Conservation (phyloP, 2,797 vertebrate species). For the Danio kyathit region DNA sequence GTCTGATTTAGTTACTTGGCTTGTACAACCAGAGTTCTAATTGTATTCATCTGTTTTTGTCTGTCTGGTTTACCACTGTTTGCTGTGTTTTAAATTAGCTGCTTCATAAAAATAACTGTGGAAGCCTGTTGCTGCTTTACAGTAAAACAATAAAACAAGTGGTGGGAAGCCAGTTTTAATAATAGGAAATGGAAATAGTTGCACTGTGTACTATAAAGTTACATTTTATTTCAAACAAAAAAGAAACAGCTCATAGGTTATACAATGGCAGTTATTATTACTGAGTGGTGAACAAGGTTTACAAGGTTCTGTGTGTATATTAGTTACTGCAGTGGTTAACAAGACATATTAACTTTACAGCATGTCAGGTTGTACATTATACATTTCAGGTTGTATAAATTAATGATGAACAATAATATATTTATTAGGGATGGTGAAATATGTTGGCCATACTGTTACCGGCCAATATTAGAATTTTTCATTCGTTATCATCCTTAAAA, state of each 20-base stretch:
- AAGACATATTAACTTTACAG: neutral
- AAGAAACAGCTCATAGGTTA: neutral
- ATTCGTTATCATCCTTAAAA: too few relatives aligned
- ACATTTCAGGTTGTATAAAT: neutral
- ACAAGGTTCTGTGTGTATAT: neutral
- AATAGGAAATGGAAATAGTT: neutral
- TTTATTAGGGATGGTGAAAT: neutral
- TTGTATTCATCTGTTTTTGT: conserved; percentile 46
- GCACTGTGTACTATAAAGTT: neutral
- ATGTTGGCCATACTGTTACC: neutral
- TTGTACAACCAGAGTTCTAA: conserved; percentile 31
- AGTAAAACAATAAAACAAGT: neutral
- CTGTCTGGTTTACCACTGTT: neutral
- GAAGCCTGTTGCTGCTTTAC: neutral
- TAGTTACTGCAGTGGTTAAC: neutral
- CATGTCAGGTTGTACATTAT: neutral
- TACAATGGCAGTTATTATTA: neutral
- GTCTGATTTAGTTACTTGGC: conserved; percentile 41
- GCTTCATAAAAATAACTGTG: neutral
- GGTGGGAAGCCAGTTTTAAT: neutral
- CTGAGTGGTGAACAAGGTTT: neutral
- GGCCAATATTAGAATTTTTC: neutral
- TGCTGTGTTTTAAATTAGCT: conserved; percentile 15
- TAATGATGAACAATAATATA: neutral
- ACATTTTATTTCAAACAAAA: neutral